These are phyloP conservation scores for Cataglyphis altisquamis DNA, from an alignment of 2,888 invertebrate species.

Conservation along the genomic window DNA sequence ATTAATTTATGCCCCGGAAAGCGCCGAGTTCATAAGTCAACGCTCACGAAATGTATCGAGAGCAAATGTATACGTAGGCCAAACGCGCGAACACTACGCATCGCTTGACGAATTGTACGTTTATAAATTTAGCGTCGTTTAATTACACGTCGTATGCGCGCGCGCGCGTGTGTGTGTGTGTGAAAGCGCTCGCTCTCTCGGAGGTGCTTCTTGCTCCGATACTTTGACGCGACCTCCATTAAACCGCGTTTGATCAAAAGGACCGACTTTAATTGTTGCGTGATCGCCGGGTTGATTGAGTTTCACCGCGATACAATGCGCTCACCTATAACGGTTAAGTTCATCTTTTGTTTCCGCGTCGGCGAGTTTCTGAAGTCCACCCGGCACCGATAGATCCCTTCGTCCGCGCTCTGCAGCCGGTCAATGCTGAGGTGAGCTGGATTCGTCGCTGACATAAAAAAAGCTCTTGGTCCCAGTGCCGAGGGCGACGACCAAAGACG, in stretches of 20 bases:
- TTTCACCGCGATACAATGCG: slow-evolving; percentile 36
- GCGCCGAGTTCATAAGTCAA: slow-evolving; percentile 42
- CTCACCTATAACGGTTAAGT: slow-evolving; percentile 88
- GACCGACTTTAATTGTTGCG: slow-evolving; percentile 50
- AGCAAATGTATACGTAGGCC: slow-evolving; percentile 20
- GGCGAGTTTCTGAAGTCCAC: slow-evolving; percentile 88
- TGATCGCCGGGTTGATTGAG: slow-evolving; percentile 47
- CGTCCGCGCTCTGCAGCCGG: slow-evolving; percentile 85
- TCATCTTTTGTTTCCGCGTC: slow-evolving; percentile 87
- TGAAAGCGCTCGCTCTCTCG: background rate
- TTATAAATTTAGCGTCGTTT: slow-evolving; percentile 11
- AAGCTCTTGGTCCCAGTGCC: slow-evolving; percentile 88
- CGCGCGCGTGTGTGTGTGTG: too few species aligned
- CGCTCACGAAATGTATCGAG: slow-evolving; percentile 32
- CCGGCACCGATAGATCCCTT: slow-evolving; percentile 87
- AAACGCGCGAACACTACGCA: background rate
- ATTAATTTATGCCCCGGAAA: slow-evolving; percentile 50
- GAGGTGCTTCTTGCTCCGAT: slow-evolving; percentile 36
- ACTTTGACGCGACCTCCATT: slow-evolving; percentile 42
- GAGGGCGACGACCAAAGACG: slow-evolving; percentile 88
- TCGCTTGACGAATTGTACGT: background rate
- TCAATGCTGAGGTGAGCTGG: slow-evolving; percentile 88
- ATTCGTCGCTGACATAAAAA: slow-evolving; percentile 87
- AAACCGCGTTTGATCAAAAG: slow-evolving; percentile 33
- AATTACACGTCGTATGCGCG: background rate